phyloP scores from a whole-genome alignment of 1,140 invertebrate genomes.

The Sogatella furcifera region DNA sequence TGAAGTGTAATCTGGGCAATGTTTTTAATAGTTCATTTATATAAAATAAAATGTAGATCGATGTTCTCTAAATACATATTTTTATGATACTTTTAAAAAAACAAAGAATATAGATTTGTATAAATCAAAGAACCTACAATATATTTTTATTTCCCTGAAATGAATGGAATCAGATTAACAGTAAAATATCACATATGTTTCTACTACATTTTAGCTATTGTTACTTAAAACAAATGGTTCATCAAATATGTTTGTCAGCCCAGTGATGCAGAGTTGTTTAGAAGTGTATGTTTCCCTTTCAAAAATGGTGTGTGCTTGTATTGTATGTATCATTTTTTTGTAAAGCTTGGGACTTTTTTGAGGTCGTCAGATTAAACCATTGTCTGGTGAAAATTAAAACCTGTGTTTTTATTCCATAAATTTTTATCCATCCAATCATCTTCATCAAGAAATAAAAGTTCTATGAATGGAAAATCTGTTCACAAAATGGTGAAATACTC shows the following conservation, averaged over 20 bases:
- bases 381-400: slow-evolving; percentile 45
- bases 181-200: slow-evolving; percentile 10
- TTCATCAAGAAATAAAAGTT: neutral
- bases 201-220: slow-evolving; percentile 16
- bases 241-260: slow-evolving; percentile 14
- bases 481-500: no score
- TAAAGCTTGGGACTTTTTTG: slow-evolving; percentile 47
- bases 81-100: no score
- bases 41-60: no score
- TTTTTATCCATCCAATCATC: neutral
- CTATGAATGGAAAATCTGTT: no score
- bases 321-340: slow-evolving; percentile 32
- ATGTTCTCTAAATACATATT: no score
- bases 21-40: no score
- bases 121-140: neutral
- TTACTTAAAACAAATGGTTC: slow-evolving; percentile 13
- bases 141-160: slow-evolving; percentile 4
- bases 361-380: slow-evolving; percentile 55
- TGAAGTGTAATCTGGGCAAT: no score
- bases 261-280: slow-evolving; percentile 7
- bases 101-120: no score
- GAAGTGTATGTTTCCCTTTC: slow-evolving; percentile 18
- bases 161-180: neutral
- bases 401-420: slow-evolving; percentile 4
- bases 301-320: slow-evolving; percentile 25